A percentile compares a stretch with the other conserved stretches of the same genome.
Conservation (phyloP, 2,797 vertebrate species). For the Artibeus lituratus region DNA sequence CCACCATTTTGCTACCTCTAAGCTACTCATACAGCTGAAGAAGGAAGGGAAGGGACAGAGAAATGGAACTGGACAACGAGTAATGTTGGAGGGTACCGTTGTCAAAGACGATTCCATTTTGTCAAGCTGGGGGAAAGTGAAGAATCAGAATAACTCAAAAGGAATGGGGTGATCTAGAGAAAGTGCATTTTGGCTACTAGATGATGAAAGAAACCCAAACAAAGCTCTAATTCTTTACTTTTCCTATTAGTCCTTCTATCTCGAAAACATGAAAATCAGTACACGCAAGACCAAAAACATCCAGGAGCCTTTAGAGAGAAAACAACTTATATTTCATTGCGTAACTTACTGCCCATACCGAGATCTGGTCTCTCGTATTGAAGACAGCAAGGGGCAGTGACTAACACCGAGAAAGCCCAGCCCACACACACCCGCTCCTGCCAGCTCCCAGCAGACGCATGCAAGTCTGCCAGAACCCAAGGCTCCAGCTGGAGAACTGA, state of each 20-base stretch:
- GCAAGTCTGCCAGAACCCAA: not conserved
- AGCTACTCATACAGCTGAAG: not conserved
- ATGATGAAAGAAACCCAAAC: not conserved
- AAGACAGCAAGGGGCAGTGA: not conserved
- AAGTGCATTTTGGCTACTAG: not conserved
- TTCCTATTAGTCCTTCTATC: not conserved
- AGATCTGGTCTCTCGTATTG: not conserved
- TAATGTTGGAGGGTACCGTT: not conserved
- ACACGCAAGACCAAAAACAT: not conserved
- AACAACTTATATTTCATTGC: not conserved
- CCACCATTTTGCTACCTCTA: not conserved
- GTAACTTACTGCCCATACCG: not conserved
- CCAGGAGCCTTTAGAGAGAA: not conserved
- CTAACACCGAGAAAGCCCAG: not conserved
- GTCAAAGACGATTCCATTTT: not conserved
- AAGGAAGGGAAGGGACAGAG: not conserved
- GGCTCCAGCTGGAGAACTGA: not conserved
- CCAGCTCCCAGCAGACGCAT: not conserved
- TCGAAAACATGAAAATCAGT: not conserved
- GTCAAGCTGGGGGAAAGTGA: not conserved
- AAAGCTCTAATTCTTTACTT: not conserved
- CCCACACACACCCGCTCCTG: accelerated
- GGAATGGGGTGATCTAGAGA: not conserved
- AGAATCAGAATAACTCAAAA: not conserved
- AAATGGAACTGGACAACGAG: not conserved